A percentile compares a stretch with the other conserved stretches of the same genome.
Conservation (phyloP, 2,888 invertebrate genomes). For the Lasioglossum lativentre region DNA sequence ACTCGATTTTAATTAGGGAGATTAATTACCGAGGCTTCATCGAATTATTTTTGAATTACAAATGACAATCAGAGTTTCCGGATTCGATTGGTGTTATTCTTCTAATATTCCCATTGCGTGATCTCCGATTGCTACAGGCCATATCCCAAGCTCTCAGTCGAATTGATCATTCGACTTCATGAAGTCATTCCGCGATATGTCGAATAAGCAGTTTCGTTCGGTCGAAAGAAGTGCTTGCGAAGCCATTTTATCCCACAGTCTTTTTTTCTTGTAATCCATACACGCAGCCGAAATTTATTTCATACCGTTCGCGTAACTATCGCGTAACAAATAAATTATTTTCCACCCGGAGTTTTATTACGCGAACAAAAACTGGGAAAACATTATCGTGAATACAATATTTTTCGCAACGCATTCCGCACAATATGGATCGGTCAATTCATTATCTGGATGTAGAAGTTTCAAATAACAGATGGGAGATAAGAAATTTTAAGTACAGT, state of each 20-base stretch:
- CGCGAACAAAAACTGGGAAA: background rate
- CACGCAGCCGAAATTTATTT: background rate
- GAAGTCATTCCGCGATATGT: background rate
- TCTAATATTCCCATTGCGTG: background rate
- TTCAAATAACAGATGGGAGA: background rate
- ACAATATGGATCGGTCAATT: background rate
- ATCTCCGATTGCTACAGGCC: background rate
- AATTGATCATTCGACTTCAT: background rate
- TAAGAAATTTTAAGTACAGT: background rate
- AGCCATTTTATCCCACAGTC: background rate
- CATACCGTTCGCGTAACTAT: background rate
- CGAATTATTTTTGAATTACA: slow-evolving; percentile 28
- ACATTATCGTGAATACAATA: background rate
- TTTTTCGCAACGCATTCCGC: background rate
- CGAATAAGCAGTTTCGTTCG: slow-evolving; percentile 5
- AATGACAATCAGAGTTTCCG: background rate
- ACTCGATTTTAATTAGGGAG: slow-evolving; percentile 33
- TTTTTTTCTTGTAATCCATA: background rate
- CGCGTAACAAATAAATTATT: background rate
- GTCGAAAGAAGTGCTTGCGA: background rate
- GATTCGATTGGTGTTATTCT: background rate
- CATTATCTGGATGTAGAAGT: background rate
- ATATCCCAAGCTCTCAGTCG: background rate
- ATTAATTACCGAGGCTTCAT: background rate
- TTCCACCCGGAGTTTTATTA: background rate